Evolutionary conservation across 2,888 invertebrate genomes (phyloP).

Genomic region (Capitulum mitella): DNA sequence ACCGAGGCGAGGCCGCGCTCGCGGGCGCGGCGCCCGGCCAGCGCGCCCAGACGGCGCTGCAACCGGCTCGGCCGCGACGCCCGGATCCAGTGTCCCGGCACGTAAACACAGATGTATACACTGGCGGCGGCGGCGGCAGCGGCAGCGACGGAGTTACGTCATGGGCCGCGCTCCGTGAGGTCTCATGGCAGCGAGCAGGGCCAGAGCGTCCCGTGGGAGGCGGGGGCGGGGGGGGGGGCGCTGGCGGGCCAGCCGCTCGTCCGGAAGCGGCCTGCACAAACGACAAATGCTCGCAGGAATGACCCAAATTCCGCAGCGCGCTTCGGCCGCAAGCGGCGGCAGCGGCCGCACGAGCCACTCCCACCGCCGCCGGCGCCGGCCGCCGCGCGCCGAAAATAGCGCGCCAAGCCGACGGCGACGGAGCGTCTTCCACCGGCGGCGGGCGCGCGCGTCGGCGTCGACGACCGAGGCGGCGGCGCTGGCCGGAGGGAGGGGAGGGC

Average conservation of each 20-base stretch:
- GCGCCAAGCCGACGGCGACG: not conserved
- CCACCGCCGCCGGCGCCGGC: no score
- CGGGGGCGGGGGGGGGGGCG: not conserved
- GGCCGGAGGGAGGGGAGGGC: no score
- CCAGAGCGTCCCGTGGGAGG: not conserved
- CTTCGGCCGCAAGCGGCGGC: not conserved
- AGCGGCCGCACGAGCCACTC: not conserved
- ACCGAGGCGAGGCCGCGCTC: no score
- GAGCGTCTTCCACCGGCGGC: not conserved
- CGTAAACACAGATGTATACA: not conserved
- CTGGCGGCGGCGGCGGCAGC: not conserved
- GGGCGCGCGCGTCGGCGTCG: not conserved
- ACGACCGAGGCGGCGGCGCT: not conserved
- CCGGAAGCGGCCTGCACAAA: not conserved
- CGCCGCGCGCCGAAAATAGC: not conserved
- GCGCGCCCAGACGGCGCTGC: not conserved
- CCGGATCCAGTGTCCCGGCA: not conserved
- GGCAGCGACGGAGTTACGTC: not conserved
- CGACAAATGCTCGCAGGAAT: not conserved
- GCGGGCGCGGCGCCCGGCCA: no score
- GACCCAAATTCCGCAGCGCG: not conserved
- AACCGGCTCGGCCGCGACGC: not conserved
- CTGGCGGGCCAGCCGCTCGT: not conserved
- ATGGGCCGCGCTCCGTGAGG: not conserved
- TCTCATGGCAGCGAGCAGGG: not conserved